Percentiles rank a stretch among this genome's conserved stretches.
Conservation (phyloP, 2,797 vertebrate genomes). For the Luscinia megarhynchos region DNA sequence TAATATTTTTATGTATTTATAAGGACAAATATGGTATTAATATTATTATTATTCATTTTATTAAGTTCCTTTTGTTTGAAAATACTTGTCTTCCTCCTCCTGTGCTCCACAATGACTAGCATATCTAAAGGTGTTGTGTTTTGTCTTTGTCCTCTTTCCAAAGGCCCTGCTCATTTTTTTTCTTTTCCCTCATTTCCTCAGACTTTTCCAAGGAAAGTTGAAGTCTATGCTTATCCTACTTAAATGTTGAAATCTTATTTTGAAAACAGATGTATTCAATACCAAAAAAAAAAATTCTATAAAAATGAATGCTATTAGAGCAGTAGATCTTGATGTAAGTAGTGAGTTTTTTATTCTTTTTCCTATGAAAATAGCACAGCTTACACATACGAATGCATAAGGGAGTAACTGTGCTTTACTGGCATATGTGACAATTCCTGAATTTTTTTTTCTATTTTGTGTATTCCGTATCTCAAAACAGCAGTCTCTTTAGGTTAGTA, state of each 20-base stretch:
- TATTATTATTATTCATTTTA: background rate
- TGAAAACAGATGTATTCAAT: background rate
- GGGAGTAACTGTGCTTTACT: background rate
- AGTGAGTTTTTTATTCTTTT: background rate
- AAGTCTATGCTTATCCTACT: background rate
- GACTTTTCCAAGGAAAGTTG: background rate
- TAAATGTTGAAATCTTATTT: background rate
- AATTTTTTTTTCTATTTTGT: background rate
- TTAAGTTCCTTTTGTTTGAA: background rate
- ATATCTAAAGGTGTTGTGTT: background rate
- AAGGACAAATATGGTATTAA: background rate
- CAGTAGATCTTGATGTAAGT: background rate
- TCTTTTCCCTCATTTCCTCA: background rate
- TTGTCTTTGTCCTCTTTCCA: background rate
- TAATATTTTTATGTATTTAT: constrained; percentile 5
- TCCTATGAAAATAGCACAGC: background rate
- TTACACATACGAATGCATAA: background rate
- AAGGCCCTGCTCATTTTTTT: background rate
- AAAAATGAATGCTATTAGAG: background rate
- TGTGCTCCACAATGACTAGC: background rate
- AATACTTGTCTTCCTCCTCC: background rate
- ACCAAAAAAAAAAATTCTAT: background rate
- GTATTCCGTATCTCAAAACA: background rate
- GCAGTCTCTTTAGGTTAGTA: background rate
- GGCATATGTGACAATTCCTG: background rate